A percentile compares a stretch with the other conserved stretches of the same genome.
These are phyloP conservation scores for Urocyon cinereoargenteus DNA, from an alignment of 2,797 vertebrate genomes.

Conservation along the genomic window DNA sequence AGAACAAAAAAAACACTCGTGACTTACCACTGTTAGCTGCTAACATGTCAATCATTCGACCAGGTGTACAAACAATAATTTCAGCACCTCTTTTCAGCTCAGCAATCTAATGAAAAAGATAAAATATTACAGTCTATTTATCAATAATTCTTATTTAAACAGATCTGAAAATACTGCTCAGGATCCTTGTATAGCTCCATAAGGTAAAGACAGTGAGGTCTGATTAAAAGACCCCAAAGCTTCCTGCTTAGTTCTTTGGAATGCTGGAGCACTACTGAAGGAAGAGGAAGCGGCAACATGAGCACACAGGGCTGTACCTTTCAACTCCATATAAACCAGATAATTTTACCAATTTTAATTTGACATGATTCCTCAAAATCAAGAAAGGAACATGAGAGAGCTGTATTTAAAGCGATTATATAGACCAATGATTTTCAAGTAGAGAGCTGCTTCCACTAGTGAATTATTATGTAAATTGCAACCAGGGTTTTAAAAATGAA, in stretches of 20 bases:
- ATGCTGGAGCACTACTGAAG: background rate
- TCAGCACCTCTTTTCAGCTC: slow-evolving; percentile 99
- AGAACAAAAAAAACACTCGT: slow-evolving; percentile 70
- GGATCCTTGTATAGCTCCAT: background rate
- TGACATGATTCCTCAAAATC: slow-evolving; percentile 22
- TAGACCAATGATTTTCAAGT: slow-evolving; percentile 16
- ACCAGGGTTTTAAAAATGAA: background rate
- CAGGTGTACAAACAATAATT: slow-evolving; percentile 99
- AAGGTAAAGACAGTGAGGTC: background rate
- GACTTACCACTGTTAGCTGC: slow-evolving; percentile 99
- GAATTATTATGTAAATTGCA: background rate
- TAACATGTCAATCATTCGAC: slow-evolving; percentile 99
- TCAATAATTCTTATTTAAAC: background rate
- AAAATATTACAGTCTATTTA: slow-evolving; percentile 20
- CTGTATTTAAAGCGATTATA: background rate
- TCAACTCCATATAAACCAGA: slow-evolving; percentile 43
- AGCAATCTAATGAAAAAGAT: slow-evolving; percentile 92
- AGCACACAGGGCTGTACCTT: background rate
- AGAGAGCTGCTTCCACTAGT: background rate
- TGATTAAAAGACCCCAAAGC: background rate
- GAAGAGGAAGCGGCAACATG: background rate
- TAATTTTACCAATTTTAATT: slow-evolving; percentile 41
- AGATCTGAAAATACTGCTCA: slow-evolving; percentile 1
- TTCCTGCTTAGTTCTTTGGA: background rate
- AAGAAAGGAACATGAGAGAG: slow-evolving; percentile 16